phyloP scores from a whole-genome alignment of 1,140 invertebrate species.

The Anastrepha obliqua region DNA sequence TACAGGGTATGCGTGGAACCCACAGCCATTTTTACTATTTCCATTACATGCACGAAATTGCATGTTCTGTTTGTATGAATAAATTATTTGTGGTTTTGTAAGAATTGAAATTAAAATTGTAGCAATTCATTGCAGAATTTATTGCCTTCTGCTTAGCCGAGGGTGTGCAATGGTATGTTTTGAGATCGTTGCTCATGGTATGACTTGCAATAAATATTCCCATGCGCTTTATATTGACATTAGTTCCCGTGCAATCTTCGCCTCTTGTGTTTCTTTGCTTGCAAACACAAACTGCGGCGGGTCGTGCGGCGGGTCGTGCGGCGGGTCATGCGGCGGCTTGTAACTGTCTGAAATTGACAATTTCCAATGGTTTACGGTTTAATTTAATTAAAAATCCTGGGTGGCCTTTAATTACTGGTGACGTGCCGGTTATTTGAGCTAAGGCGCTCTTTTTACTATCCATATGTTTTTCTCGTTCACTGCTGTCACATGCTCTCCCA shows the following conservation, averaged over 20 bases:
- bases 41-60: background rate
- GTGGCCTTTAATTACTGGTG: background rate
- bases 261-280: background rate
- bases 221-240: background rate
- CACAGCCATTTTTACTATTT: background rate
- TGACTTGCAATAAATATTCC: background rate
- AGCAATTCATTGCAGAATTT: background rate
- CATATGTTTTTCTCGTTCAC: background rate
- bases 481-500: background rate
- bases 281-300: background rate
- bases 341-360: background rate
- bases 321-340: background rate
- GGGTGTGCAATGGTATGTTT: background rate
- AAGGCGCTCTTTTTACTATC: no score
- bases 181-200: background rate
- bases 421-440: no score
- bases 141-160: background rate
- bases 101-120: constrained; percentile 34
- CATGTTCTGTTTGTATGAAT: background rate
- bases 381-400: background rate
- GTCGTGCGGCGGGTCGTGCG: background rate
- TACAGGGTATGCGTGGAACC: background rate
- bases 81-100: background rate
- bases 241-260: background rate
- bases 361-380: background rate